Conservation (phyloP, 2,113 vertebrate genomes). For the Falco punctatus region DNA sequence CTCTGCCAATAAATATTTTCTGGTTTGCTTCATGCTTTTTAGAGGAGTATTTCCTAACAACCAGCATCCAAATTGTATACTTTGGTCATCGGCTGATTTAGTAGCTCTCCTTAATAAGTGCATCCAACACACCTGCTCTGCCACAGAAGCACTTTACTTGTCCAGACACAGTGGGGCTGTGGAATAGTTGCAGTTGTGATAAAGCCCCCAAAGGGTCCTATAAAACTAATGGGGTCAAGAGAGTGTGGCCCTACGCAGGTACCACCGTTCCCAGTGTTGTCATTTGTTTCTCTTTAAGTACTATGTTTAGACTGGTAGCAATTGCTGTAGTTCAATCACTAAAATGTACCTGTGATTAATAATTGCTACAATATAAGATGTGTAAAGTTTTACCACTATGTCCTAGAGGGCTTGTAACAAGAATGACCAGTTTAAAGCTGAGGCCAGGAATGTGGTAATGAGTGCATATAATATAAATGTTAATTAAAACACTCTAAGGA, state of each 20-base stretch:
- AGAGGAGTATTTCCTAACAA: neutral
- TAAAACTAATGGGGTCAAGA: conserved; percentile 57
- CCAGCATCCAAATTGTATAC: neutral
- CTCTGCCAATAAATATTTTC: neutral
- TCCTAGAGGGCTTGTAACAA: conserved; percentile 65
- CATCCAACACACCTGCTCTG: conserved; percentile 48
- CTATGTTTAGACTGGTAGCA: conserved; percentile 27
- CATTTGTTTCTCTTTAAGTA: conserved; percentile 53
- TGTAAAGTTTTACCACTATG: conserved; percentile 59
- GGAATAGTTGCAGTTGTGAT: conserved; percentile 12
- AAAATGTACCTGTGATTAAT: conserved; percentile 56
- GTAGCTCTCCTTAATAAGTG: neutral
- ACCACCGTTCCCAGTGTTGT: neutral
- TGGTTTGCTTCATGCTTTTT: neutral
- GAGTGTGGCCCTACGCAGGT: neutral
- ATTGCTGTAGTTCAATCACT: conserved; percentile 36
- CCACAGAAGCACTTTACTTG: conserved; percentile 13
- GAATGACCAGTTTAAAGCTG: conserved; percentile 55
- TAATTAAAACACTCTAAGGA: conserved; percentile 59
- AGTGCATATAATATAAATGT: conserved; percentile 47
- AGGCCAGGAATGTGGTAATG: conserved; percentile 70
- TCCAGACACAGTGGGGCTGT: neutral
- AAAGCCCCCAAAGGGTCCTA: conserved; percentile 23
- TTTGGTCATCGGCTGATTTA: neutral
- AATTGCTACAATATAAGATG: conserved; percentile 52